Evolutionary conservation across 1,140 invertebrate species (phyloP).

Genomic region (Caenorhabditis inopinata): DNA sequence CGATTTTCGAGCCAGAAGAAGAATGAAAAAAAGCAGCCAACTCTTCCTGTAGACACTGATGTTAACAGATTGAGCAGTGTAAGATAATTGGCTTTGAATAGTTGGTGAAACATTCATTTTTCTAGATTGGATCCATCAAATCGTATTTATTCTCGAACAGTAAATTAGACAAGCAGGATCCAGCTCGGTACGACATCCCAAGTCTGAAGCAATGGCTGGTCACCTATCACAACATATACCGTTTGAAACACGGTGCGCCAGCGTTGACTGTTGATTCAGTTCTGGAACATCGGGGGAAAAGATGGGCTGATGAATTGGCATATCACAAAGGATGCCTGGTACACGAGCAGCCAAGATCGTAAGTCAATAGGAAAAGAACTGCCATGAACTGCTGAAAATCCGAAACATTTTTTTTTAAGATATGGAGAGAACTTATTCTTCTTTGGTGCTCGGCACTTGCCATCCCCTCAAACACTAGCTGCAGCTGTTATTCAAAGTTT

Average conservation of each 20-base stretch:
- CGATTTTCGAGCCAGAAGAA: neutral
- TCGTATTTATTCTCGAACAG: slow-evolving; percentile 24
- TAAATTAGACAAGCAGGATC: slow-evolving; percentile 4
- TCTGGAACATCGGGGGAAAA: slow-evolving; percentile 38
- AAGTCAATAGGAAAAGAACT: neutral
- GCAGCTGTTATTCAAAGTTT: slow-evolving; percentile 41
- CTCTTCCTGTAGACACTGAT: neutral
- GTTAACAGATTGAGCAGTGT: neutral
- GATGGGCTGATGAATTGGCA: slow-evolving; percentile 42
- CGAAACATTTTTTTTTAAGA: slow-evolving; percentile 24
- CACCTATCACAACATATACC: slow-evolving; percentile 39
- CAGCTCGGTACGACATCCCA: slow-evolving; percentile 28
- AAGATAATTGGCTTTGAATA: neutral
- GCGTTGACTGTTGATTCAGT: neutral
- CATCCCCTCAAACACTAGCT: slow-evolving; percentile 29
- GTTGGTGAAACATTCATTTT: neutral
- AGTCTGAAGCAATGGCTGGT: slow-evolving; percentile 35
- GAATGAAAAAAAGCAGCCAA: neutral
- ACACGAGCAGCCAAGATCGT: slow-evolving; percentile 40
- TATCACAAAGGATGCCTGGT: slow-evolving; percentile 23
- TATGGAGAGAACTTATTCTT: slow-evolving; percentile 49
- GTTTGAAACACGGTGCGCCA: slow-evolving; percentile 35
- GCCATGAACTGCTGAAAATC: neutral
- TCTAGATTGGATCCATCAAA: slow-evolving; percentile 35
- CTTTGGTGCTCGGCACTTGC: slow-evolving; percentile 36